Percentiles rank a stretch among this genome's conserved stretches.
Evolutionary conservation across 1,140 invertebrate species (phyloP).

Genomic region (Cotesia chilonis): DNA sequence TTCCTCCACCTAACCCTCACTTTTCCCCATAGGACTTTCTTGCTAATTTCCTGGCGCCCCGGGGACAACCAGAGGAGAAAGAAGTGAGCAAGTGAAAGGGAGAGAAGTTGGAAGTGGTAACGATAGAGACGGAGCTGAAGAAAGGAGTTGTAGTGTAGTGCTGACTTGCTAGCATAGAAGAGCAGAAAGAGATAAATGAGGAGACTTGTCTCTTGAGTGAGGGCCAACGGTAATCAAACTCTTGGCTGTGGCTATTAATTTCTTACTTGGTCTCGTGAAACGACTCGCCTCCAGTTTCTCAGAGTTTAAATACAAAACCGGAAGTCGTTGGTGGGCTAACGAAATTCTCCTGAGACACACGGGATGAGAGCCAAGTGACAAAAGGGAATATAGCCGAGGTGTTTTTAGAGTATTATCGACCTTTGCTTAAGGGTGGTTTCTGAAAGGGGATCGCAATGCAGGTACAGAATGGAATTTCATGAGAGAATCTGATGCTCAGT

Average conservation of each 20-base stretch:
- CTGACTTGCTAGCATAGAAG: too few species aligned
- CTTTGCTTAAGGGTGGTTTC: background rate
- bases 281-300: slow-evolving; percentile 25
- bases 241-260: slow-evolving; percentile 45
- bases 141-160: too few species aligned
- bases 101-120: slow-evolving; percentile 14
- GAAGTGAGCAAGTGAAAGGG: slow-evolving; percentile 19
- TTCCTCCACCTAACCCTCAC: slow-evolving; percentile 2
- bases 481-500: slow-evolving; percentile 15
- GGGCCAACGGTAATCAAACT: slow-evolving; percentile 43
- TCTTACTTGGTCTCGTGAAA: slow-evolving; percentile 31
- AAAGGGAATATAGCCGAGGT: slow-evolving; percentile 7
- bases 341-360: background rate
- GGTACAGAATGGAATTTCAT: background rate
- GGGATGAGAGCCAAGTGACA: background rate
- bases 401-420: slow-evolving; percentile 8
- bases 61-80: slow-evolving; percentile 29
- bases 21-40: slow-evolving; percentile 35
- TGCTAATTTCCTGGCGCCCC: slow-evolving; percentile 42
- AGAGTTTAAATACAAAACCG: slow-evolving; percentile 5
- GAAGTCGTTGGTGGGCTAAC: slow-evolving; percentile 10
- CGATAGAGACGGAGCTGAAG: too few species aligned
- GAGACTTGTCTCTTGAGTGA: slow-evolving; percentile 21
- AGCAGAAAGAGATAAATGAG: slow-evolving; percentile 34
- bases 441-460: too few species aligned